Conservation (phyloP, 2,113 vertebrate species). For the Leptosomus discolor region DNA sequence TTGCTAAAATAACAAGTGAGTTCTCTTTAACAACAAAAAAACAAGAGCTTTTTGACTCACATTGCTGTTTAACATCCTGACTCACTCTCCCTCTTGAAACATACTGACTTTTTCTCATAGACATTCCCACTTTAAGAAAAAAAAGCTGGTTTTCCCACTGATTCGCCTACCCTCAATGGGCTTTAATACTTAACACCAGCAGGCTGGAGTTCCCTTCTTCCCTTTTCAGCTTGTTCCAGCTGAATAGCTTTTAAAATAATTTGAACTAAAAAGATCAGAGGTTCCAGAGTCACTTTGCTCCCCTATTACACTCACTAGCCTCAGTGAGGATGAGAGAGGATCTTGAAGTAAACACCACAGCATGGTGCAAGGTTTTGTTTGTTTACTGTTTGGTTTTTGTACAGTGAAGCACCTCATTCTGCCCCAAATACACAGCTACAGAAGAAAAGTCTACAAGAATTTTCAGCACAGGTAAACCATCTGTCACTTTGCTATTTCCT, state of each 20-base stretch:
- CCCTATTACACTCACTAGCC: background rate
- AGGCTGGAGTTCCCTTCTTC: background rate
- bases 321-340: background rate
- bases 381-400: background rate
- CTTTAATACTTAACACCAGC: background rate
- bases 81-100: background rate
- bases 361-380: background rate
- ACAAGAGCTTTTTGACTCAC: background rate
- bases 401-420: background rate
- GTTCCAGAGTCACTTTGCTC: background rate
- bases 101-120: background rate
- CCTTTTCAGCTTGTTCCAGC: background rate
- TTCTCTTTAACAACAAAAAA: background rate
- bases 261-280: background rate
- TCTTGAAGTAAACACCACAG: background rate
- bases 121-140: background rate
- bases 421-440: background rate
- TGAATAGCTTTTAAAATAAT: background rate
- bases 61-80: background rate
- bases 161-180: background rate
- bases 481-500: background rate
- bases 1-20: background rate
- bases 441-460: background rate
- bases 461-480: background rate
- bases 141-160: background rate